These are phyloP conservation scores for Willowsia nigromaculata DNA, from an alignment of 2,888 invertebrate genomes.

Conservation along the genomic window DNA sequence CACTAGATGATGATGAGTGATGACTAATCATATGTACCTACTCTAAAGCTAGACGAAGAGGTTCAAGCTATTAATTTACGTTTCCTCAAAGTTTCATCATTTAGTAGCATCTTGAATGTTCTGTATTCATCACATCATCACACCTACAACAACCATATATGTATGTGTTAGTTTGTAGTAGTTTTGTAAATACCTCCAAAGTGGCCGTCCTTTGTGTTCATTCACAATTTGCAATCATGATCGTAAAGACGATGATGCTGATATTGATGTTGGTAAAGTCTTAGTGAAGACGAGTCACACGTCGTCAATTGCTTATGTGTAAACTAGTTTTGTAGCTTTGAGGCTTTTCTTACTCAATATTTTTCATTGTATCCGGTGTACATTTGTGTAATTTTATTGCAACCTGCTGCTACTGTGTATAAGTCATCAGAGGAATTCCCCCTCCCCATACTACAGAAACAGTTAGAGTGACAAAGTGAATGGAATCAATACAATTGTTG, in stretches of 20 bases:
- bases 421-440: neutral
- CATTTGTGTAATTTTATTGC: constrained; percentile 3
- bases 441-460: neutral
- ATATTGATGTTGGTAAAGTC: constrained; percentile 3
- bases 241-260: constrained; percentile 2
- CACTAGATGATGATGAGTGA: neutral
- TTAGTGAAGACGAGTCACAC: constrained; percentile 29
- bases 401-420: too few relatives aligned
- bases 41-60: constrained; percentile 29
- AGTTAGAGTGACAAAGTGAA: constrained; percentile 9
- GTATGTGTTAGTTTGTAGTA: too few relatives aligned
- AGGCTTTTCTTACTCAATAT: constrained; percentile 40
- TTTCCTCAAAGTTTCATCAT: constrained; percentile 57
- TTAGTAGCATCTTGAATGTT: constrained; percentile 41
- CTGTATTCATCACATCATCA: constrained; percentile 39
- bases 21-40: constrained; percentile 55
- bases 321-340: constrained; percentile 36
- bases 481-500: constrained; percentile 9
- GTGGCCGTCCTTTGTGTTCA: neutral
- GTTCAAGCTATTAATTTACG: constrained; percentile 51
- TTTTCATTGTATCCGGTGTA: constrained; percentile 31
- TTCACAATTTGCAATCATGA: constrained; percentile 16
- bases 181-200: too few relatives aligned
- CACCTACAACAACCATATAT: constrained; percentile 39
- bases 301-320: constrained; percentile 7